Base-by-base conservation (phyloP, 2,888 invertebrate genomes). In the Hypsopygia costalis region DNA sequence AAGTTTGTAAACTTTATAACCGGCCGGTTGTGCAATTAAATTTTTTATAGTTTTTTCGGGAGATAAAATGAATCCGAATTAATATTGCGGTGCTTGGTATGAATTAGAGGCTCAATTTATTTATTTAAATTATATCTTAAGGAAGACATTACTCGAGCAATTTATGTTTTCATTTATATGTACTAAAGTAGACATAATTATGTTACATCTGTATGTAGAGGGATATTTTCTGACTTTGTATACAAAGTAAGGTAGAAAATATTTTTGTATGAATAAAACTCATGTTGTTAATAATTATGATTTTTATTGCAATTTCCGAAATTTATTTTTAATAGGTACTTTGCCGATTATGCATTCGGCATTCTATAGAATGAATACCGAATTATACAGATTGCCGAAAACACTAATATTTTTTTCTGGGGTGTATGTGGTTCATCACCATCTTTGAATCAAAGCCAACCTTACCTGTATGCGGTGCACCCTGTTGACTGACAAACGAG, bases 11-110 rank as follows among this genome's bases (percentile, higher is more conserved):
- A 70, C 65, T 64, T 69, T 65, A 62, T 63, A 56, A 64, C 72
- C 77, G 87, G 87, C 87, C 87, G 87, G 87, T 81, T 77, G 87
- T 88, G 87, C 87, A 88, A 88, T 88, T 62, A 69, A 75, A 67
- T 49, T 56, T 65, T 64, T 60, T 62, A 62, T 62, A 61, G 59
- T 61, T 47, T 63, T 62, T 63, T 46, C 53, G 44, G 51, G 58
- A 55, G 47, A 47, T 58, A 57, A 52, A 60, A 57, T 52, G 46
- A 50, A 64, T 64, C 58, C 50, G 49, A 65, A 47, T 58, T 59
- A 58, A 54, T 60, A 49, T 58, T 59, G 55, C 55, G 79, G 77
- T 78, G 72, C 55, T 67, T 75, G 72, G 74, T 74, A 58, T 46
- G 44, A 50, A 47, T 74, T 62, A 69, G 69, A 77, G 74, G 76